Evolutionary conservation across 2,797 vertebrate species (phyloP), one percentile per base, ranked within the genome.

Genomic region (Acanthiza pusilla): DNA sequence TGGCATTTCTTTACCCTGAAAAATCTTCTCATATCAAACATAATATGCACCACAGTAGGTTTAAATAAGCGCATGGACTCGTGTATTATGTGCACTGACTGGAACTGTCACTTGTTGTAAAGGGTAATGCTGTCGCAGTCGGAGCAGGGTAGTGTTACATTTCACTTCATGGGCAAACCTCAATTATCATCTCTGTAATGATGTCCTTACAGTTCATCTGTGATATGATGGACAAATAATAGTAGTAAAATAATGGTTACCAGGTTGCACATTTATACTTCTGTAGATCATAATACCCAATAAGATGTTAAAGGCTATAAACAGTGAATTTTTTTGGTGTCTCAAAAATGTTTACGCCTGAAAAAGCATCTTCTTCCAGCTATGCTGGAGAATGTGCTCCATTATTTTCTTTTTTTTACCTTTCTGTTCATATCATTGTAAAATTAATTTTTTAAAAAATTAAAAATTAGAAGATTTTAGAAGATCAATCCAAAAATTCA

Each of bases 51-150:
- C 79, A 77, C 30, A 74, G 42, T 68, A 45, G 63, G 62, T 36
- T 90, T 92, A 81, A 96, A 92, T 65, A 91, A 80, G 47, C 0
- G 0, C 42, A 53, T 17, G 22, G 40, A 55, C 23, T 95, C 18
- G 21, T 25, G 47, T 57, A 43, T 85, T 85, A 82, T 42, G 22
- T 87, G 58, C 43, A 42, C 38, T 92, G 91, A 77, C 87, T 94
- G 74, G 40, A 93, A 83, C 26, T 74, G 89, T 91, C 89, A 70
- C 51, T 94, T 89, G 27, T 21, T 71, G 54, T 93, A 85, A 81
- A 76, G n/a, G 23, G 16, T 36, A 81, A 78, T 13, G 29, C 1
- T 88, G 26, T 75, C 38, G 47, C 47, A 88, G 20, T 20, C 68
- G 57, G 29, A 34, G 29, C 29, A 81, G 53, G 7, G 21, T 71